Base-by-base conservation (phyloP, 2,113 vertebrate species). In the Leptodactylus fuscus region DNA sequence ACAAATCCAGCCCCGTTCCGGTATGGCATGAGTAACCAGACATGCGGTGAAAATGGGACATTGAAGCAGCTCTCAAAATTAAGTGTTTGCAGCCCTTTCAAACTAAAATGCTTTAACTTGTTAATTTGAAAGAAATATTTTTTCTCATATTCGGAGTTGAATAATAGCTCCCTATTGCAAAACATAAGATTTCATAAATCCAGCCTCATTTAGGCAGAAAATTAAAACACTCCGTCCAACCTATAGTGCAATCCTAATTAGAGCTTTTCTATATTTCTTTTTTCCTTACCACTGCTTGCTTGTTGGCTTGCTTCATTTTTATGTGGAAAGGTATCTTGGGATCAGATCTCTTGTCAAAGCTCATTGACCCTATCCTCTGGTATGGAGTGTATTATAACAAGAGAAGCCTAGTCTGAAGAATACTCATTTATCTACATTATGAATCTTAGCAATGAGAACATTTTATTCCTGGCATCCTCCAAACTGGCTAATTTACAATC, bases 251-350 rank as follows among this genome's bases (percentile, higher is more conserved):
- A 49, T 58, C n/a, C 36, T 85, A 70, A 78, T 79, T 79, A 79
- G 29, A 78, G 81, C n/a, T 62, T 80, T 80, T 60, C 34, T 80
- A 44, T n/a, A 24, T 80, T 15, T 80, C 38, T 60, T 62, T 80
- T 80, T 69, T 38, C 65, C 34, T 69, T 80, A 80, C 36, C 38
- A 41, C 36, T 80, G 55, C 77, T 84, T 51, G 87, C 87, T 67
- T 32, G 55, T 38, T 34, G 51, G 18, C 20, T 79, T 48, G 62
- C 73, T 49, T 86, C 49, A 81, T 86, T 58, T 71, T 58, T 41
- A 81, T 81, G 65, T 86, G 65, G 46, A 81, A 85, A 80, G 32
- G 48, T 85, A 86, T 48, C 76, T 81, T 82, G 55, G 16, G 12
- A 13, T 27, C 10, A 79, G 8, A 83, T 81, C 48, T 32, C 38